Evolutionary conservation across 1,140 invertebrate genomes (phyloP).

Genomic region (Portunus trituberculatus): DNA sequence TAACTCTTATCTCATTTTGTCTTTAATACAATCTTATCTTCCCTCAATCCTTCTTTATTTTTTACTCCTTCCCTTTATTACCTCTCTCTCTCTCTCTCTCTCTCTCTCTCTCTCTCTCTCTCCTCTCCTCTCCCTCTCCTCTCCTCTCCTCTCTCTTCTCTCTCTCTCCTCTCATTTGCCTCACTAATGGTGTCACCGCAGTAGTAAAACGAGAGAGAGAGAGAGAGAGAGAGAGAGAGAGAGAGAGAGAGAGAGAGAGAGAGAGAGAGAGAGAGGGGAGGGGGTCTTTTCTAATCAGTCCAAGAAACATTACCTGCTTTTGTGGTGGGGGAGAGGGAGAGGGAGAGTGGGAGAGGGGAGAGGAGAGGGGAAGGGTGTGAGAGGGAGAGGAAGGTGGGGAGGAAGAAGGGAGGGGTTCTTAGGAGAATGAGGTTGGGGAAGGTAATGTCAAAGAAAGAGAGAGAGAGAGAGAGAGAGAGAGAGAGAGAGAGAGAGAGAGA

Average conservation of each 20-base stretch:
- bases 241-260: not conserved
- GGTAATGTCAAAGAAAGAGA: not conserved
- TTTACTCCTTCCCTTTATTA: too few species aligned
- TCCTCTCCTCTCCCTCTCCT: too few species aligned
- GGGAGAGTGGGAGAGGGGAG: not conserved
- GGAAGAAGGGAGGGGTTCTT: not conserved
- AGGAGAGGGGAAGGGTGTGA: not conserved
- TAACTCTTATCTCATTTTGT: too few species aligned
- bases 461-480: not conserved
- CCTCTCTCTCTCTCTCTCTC: too few species aligned
- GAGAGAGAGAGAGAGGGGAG: not conserved
- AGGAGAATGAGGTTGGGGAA: not conserved
- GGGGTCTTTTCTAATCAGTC: not conserved
- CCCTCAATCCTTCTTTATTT: too few species aligned
- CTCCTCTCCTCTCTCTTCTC: too few species aligned
- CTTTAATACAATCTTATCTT: too few species aligned
- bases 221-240: too few species aligned
- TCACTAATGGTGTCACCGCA: too few species aligned
- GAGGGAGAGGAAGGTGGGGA: not conserved
- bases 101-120: too few species aligned
- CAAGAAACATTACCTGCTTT: slow-evolving; percentile 3
- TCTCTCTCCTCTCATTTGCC: too few species aligned
- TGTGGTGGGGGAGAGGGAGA: not conserved
- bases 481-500: not conserved
- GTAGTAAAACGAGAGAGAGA: too few species aligned